A percentile compares a stretch with the other conserved stretches of the same genome.
These are phyloP conservation scores for Tetraodon nigroviridis DNA, from an alignment of 2,113 vertebrate genomes.

Conservation along the genomic window DNA sequence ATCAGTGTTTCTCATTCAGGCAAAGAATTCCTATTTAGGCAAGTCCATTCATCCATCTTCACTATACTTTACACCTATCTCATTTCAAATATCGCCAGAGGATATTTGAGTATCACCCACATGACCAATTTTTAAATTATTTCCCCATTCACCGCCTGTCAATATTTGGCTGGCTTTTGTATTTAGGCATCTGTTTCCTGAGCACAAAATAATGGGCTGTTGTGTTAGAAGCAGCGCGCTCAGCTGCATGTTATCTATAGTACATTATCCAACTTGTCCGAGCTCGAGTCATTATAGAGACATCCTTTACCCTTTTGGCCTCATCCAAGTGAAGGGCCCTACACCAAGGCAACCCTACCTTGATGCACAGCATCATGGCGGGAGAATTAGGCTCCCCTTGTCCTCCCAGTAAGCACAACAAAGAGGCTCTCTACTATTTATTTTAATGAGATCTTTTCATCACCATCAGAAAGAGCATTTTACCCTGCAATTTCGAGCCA, in stretches of 20 bases:
- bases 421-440: constrained; percentile 79
- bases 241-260: constrained; percentile 60
- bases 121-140: constrained; percentile 22
- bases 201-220: constrained; percentile 39
- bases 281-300: constrained; percentile 71
- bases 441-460: constrained; percentile 83
- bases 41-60: constrained; percentile 53
- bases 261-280: constrained; percentile 72
- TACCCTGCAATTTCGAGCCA: constrained; percentile 76
- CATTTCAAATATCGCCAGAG: constrained; percentile 23
- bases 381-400: constrained; percentile 70
- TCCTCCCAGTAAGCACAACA: constrained; percentile 76
- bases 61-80: constrained; percentile 43
- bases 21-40: constrained; percentile 60
- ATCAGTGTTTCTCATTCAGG: constrained; percentile 52
- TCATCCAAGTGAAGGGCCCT: constrained; percentile 74
- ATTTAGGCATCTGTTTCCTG: constrained; percentile 31
- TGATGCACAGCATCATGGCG: constrained; percentile 63
- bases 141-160: constrained; percentile 26
- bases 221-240: constrained; percentile 44
- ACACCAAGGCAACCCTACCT: constrained; percentile 58
- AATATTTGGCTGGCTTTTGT: constrained; percentile 50
- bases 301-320: constrained; percentile 74
- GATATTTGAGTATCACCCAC: constrained; percentile 36
- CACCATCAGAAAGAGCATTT: constrained; percentile 77